Base-by-base conservation (phyloP, 1,140 invertebrate species). In the Aporrectodea caliginosa region DNA sequence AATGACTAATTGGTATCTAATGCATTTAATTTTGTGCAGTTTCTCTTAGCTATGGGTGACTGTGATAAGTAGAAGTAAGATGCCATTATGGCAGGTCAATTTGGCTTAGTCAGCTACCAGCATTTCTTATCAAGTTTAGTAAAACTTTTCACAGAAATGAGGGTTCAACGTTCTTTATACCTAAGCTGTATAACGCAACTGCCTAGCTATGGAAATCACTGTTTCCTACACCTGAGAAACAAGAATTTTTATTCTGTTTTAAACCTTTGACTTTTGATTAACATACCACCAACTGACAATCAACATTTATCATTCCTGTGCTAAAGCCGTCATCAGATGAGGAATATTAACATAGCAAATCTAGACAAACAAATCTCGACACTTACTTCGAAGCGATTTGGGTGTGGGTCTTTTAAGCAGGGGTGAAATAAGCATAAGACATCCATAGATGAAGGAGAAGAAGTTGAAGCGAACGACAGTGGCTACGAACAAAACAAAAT, bases 371-470 rank as follows among this genome's bases (percentile, higher is more conserved):
- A 72, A 29, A 6, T 29, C 6, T 72, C 27, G 70, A 12, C 12
- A 29, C 31, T 88, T 88, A 92, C 92, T 92, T 88, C 89, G 90
- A 89, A 94, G 93, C 78, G 92, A 93, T 82, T 89, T 89, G 71
- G 88, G 82, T 80, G 92, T 92, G 73, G 94, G 94, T 73, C 93
- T 90, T 43, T 92, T 92, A 29, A 95, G 90, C 78, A 95, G 91
- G 34, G 95, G 95, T 81, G 92, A 91, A 84, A 93, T 91, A 73
- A 97, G 90, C 86, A 94, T 91, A 82, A 96, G 90, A 32, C 93
- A 88, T 43, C 95, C 89, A 88, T 98, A 98, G 81, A 95, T 86
- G 68, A 93, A 90, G 16, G 95, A 96, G 75, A 97, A 89, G 81
- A 92, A 92, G 85, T 93, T 93, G 80, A 93, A 95, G 82, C 95